Evolutionary conservation across 2,888 invertebrate genomes (phyloP).

Genomic region (Agriopis leucophaearia): DNA sequence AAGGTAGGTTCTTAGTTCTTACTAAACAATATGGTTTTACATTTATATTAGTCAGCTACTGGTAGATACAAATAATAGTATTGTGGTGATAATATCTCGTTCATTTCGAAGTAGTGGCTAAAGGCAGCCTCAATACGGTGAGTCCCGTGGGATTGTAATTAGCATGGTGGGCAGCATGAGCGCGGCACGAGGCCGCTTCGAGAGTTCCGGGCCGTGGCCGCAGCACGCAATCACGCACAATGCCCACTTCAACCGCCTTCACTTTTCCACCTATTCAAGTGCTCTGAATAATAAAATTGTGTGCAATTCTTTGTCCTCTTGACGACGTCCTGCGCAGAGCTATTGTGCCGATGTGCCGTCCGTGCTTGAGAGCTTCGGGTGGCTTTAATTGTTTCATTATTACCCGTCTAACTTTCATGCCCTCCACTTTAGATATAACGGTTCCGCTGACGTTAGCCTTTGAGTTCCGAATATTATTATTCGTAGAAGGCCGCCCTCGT

Average conservation of each 20-base stretch:
- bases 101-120: background rate
- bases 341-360: slow-evolving; percentile 63
- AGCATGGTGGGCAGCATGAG: slow-evolving; percentile 57
- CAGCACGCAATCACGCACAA: slow-evolving; percentile 68
- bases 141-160: slow-evolving; percentile 62
- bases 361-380: slow-evolving; percentile 64
- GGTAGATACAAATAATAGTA: too few species aligned
- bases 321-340: slow-evolving; percentile 59
- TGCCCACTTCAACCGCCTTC: slow-evolving; percentile 65
- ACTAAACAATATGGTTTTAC: background rate
- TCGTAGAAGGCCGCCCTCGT: slow-evolving; percentile 27
- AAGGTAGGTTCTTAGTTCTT: background rate
- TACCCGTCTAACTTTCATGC: slow-evolving; percentile 58
- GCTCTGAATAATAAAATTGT: slow-evolving; percentile 69
- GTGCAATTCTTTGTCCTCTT: slow-evolving; percentile 62
- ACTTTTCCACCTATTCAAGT: slow-evolving; percentile 67
- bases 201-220: slow-evolving; percentile 60
- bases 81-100: background rate
- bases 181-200: slow-evolving; percentile 44
- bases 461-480: slow-evolving; percentile 41
- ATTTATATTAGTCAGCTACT: background rate
- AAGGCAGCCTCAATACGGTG: background rate
- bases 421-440: slow-evolving; percentile 51
- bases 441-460: slow-evolving; percentile 56
- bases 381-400: slow-evolving; percentile 67